phyloP scores from a whole-genome alignment of 2,888 invertebrate species.

The Chrysopilus asiliformis region DNA sequence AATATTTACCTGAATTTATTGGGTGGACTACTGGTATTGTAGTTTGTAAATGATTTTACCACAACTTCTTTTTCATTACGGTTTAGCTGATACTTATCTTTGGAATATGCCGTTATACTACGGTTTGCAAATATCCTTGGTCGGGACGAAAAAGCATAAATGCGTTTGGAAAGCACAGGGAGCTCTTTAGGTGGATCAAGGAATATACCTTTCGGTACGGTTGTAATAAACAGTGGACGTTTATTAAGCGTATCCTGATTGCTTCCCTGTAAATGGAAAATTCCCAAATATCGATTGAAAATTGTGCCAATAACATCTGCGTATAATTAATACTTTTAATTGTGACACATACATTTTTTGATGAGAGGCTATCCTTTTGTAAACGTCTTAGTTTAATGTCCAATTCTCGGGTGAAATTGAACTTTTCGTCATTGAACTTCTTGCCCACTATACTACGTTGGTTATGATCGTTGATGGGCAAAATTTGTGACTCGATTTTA shows the following conservation, averaged over 20 bases:
- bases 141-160: constrained; percentile 54
- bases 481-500: constrained; percentile 9
- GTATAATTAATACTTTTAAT: background rate
- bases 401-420: constrained; percentile 53
- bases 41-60: no score
- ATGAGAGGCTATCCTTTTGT: constrained; percentile 41
- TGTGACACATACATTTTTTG: constrained; percentile 19
- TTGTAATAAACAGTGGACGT: constrained; percentile 60
- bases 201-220: constrained; percentile 66
- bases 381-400: constrained; percentile 57
- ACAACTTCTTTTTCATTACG: constrained; percentile 9
- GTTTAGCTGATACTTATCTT: constrained; percentile 5
- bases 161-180: constrained; percentile 32
- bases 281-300: no score
- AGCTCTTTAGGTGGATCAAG: constrained; percentile 56
- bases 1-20: no score
- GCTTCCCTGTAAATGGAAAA: constrained; percentile 21
- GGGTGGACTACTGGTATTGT: no score
- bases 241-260: constrained; percentile 23
- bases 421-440: constrained; percentile 3
- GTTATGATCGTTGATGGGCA: constrained; percentile 9
- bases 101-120: constrained; percentile 5
- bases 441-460: no score
- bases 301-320: no score
- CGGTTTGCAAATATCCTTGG: constrained; percentile 34